Base-by-base conservation (phyloP, 2,888 invertebrate genomes). In the Pheosia tremula region DNA sequence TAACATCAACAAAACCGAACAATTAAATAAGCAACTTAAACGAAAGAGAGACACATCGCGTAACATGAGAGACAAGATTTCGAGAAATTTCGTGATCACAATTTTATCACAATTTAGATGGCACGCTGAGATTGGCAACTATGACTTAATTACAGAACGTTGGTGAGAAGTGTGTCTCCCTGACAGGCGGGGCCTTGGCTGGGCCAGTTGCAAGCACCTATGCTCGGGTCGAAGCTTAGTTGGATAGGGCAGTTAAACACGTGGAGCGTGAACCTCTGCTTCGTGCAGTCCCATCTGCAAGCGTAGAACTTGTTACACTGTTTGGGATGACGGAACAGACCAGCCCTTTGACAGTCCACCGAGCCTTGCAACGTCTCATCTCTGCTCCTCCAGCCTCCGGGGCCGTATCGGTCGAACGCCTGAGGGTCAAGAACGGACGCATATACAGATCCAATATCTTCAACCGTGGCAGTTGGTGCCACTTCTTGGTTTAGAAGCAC, bases 201-300 rank as follows among this genome's bases (percentile, higher is more conserved):
- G 1, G 97, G 97, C 96, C 97, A 97, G 85, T 97, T 97, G 78
- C 97, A 97, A 57, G 97, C 97, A n/a, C 96, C 95, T 74, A 96
- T 93, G 61, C 91, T 95, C 36, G 95, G 94, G 83, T 97, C 97
- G 78, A 97, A 97, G 57, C 96, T 96, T 58, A 97, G 90, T 81
- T 96, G 96, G 11, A 97, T 95, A 0, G 97, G 97, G 78, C 97
- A 97, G 80, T 97, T 96, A 85, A 97, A 97, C 3, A 96, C 94
- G 79, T 96, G 96, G 7, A 97, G 93, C 2, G 96, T 96, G 83
- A 95, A 97, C 74, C 95, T 94, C 72, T 96, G 95, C 80, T 97
- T 96, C 81, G 95, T 96, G 68, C 96, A 95, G 83, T 97, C 97
- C 96, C 96, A 97, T 85, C 96, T 95, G 83, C 97, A 97, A 45